Conservation (phyloP, 2,888 invertebrate species). For the Lissocephala sabroskyi region DNA sequence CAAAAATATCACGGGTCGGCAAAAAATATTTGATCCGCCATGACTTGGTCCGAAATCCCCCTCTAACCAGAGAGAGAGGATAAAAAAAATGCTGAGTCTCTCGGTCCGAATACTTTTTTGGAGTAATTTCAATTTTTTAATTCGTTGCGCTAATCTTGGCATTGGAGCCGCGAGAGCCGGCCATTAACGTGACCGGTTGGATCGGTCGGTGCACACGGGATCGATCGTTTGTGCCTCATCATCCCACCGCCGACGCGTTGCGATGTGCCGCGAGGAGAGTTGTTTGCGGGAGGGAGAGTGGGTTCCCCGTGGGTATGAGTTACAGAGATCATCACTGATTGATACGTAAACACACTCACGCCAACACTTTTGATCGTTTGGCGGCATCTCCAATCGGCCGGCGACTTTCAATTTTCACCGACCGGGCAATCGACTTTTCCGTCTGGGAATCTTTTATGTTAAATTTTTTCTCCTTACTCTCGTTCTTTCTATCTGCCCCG, state of each 20-base stretch:
- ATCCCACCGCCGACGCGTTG: no score
- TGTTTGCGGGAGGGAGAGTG: no score
- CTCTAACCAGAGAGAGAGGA: neutral
- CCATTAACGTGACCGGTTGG: constrained; percentile 4
- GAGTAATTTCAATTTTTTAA: constrained; percentile 67
- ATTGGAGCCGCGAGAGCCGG: neutral
- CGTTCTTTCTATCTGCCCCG: no score
- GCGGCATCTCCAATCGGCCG: constrained; percentile 32
- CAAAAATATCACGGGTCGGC: constrained; percentile 52
- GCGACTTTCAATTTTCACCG: constrained; percentile 15
- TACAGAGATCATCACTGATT: constrained; percentile 31
- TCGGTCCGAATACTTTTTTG: constrained; percentile 18
- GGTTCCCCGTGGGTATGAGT: neutral
- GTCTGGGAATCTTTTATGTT: constrained; percentile 40
- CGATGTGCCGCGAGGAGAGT: no score
- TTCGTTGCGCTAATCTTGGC: constrained; percentile 68
- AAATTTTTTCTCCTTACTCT: constrained; percentile 5
- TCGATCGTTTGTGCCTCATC: constrained; percentile 45
- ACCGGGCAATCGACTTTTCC: constrained; percentile 26
- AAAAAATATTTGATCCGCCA: constrained; percentile 53
- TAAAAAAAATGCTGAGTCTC: constrained; percentile 9
- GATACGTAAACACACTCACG: constrained; percentile 60
- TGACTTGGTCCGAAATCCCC: constrained; percentile 35
- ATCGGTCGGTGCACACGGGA: neutral
- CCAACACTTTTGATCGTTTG: constrained; percentile 34